Evolutionary conservation across 2,113 vertebrate species (phyloP).

Genomic region (Myocastor coypus): DNA sequence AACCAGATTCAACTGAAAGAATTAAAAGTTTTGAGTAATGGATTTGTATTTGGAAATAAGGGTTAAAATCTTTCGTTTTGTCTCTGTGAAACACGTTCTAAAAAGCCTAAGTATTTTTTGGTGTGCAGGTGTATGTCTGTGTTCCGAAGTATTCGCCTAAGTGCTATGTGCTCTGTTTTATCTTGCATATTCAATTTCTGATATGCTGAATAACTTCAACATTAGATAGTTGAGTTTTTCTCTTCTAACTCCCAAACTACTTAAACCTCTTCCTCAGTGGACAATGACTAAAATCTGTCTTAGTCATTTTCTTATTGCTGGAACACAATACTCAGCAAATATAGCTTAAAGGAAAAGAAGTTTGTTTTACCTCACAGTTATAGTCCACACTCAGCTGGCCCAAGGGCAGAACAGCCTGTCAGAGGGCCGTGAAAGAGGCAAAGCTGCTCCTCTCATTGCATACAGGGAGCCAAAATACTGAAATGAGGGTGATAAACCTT

Average conservation of each 20-base stretch:
- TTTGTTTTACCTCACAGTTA: neutral
- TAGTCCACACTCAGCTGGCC: neutral
- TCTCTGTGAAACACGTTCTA: neutral
- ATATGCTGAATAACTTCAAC: slow-evolving; percentile 42
- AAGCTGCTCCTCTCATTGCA: neutral
- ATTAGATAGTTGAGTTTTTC: slow-evolving; percentile 28
- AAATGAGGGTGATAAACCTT: neutral
- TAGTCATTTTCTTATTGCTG: neutral
- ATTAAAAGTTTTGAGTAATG: neutral
- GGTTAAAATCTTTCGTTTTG: slow-evolving; percentile 20
- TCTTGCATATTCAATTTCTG: slow-evolving; percentile 53
- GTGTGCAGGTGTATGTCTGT: neutral
- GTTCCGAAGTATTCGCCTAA: slow-evolving; percentile 35
- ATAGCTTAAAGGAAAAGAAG: neutral
- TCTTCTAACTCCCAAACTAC: slow-evolving; percentile 11
- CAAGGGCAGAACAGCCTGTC: neutral
- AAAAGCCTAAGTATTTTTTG: neutral
- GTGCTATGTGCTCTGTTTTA: slow-evolving; percentile 45
- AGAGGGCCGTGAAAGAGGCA: neutral
- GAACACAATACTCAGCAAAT: neutral
- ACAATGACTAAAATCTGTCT: neutral
- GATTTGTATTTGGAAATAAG: slow-evolving; percentile 34
- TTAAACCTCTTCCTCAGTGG: neutral
- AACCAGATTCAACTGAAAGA: slow-evolving; percentile 10
- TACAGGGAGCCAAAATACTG: neutral